phyloP scores from a whole-genome alignment of 2,888 invertebrate species.

The Aquatica leii region DNA sequence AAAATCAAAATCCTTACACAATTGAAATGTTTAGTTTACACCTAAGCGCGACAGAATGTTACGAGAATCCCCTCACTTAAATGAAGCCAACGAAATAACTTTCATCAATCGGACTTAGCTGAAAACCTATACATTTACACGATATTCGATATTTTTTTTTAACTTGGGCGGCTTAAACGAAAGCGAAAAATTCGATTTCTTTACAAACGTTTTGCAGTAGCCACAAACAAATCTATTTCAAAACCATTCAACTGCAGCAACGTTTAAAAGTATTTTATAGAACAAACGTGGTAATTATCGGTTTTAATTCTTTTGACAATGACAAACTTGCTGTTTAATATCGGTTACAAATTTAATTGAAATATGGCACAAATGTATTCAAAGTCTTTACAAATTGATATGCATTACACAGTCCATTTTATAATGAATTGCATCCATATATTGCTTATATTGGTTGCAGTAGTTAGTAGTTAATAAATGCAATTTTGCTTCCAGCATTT shows the following conservation, averaged over 20 bases:
- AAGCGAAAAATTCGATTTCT: no score
- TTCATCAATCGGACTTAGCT: neutral
- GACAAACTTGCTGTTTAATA: no score
- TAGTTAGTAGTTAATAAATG: constrained; percentile 7
- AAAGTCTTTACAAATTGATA: constrained; percentile 10
- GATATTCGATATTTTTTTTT: constrained; percentile 17
- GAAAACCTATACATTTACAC: constrained; percentile 10
- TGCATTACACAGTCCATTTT: constrained; percentile 1
- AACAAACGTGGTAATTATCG: no score
- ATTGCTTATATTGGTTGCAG: neutral
- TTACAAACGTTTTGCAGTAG: no score
- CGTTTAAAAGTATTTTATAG: no score
- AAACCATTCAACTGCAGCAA: no score
- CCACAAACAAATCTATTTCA: no score
- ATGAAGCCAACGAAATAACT: constrained; percentile 8
- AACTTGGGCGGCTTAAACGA: neutral
- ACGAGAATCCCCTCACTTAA: constrained; percentile 4
- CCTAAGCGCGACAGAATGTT: neutral
- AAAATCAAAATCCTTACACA: no score
- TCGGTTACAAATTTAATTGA: constrained; percentile 1
- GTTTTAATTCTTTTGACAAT: no score
- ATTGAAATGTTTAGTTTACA: no score
- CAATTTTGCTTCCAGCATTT: constrained; percentile 8
- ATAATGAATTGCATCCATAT: constrained; percentile 12
- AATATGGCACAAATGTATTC: constrained; percentile 1